Evolutionary conservation across 2,113 vertebrate species (phyloP).

Genomic region (Gambusia holbrooki): DNA sequence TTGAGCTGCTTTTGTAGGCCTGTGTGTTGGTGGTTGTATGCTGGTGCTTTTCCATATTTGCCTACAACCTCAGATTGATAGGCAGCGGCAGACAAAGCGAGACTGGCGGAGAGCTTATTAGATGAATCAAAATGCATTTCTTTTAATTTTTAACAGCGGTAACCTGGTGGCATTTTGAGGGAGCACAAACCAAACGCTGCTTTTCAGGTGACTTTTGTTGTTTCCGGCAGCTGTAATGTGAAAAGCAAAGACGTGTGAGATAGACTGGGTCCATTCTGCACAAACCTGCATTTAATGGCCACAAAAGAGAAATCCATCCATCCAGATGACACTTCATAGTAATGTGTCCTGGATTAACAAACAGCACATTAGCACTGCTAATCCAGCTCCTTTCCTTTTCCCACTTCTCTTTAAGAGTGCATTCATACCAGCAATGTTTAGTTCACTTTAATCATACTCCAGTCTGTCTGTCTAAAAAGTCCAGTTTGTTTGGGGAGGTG

Average conservation of each 20-base stretch:
- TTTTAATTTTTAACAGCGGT: constrained; percentile 37
- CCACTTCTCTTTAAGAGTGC: too few species aligned
- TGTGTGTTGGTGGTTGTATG: constrained; percentile 12
- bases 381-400: too few species aligned
- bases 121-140: constrained; percentile 63
- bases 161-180: constrained; percentile 67
- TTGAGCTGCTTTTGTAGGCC: constrained; percentile 25
- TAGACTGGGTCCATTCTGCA: constrained; percentile 30
- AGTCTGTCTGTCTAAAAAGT: too few species aligned
- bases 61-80: constrained; percentile 28
- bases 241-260: neutral
- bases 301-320: neutral
- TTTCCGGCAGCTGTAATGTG: constrained; percentile 48
- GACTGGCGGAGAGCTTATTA: constrained; percentile 59
- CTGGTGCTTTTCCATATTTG: constrained; percentile 2
- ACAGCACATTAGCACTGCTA: too few species aligned
- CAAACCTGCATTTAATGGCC: constrained; percentile 12
- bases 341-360: too few species aligned
- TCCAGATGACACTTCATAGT: too few species aligned
- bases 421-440: too few species aligned
- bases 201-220: constrained; percentile 63
- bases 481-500: too few species aligned
- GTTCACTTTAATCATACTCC: too few species aligned
- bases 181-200: constrained; percentile 64
- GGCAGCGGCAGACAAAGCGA: constrained; percentile 9